These are phyloP conservation scores for Catharus bicknelli DNA, from an alignment of 2,113 vertebrate species.

Conservation along the genomic window DNA sequence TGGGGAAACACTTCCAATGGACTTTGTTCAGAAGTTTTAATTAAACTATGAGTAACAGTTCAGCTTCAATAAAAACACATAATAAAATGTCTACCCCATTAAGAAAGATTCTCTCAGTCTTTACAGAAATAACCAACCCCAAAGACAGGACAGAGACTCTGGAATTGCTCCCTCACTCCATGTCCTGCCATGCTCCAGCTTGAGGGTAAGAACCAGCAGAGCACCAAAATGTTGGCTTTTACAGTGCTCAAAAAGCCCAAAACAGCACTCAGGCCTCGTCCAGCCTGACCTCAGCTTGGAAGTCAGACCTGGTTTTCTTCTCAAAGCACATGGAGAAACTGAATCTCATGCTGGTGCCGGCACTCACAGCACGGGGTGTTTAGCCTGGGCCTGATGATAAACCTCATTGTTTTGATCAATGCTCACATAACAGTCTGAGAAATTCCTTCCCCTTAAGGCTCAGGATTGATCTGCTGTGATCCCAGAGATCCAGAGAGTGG, in stretches of 20 bases:
- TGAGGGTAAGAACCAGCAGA: fast-evolving
- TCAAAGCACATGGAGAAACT: background rate
- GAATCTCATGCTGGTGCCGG: fast-evolving
- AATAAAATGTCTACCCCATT: background rate
- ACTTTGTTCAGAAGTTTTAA: background rate
- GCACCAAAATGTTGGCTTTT: background rate
- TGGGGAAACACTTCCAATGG: background rate
- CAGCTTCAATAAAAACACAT: background rate
- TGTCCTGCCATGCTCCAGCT: fast-evolving
- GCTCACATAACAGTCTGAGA: background rate
- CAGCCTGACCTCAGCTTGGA: background rate
- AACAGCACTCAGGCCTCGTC: background rate
- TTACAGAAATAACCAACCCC: background rate
- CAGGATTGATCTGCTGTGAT: background rate
- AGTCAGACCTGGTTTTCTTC: background rate
- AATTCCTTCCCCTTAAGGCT: background rate
- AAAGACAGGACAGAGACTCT: background rate
- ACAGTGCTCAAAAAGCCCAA: background rate
- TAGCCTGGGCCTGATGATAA: background rate
- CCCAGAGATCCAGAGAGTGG: background rate
- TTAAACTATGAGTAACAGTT: background rate
- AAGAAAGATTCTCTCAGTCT: background rate
- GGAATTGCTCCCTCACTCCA: fast-evolving
- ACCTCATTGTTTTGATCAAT: fast-evolving
- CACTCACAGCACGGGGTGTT: fast-evolving